Base-by-base conservation (phyloP, 1,140 invertebrate genomes). In the Hypothenemus hampei region DNA sequence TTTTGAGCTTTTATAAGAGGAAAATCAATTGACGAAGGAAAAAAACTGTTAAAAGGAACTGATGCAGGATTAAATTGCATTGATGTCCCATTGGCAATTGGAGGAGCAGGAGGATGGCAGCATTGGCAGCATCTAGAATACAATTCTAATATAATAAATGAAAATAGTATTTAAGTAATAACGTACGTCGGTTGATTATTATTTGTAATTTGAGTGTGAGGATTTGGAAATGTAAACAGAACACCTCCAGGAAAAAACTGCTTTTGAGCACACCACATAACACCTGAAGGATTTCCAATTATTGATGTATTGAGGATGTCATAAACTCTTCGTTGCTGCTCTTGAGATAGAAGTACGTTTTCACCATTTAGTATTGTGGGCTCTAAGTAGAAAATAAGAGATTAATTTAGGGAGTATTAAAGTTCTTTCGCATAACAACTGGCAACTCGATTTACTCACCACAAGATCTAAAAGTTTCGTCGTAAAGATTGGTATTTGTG, bases 291-390 rank as follows among this genome's bases (percentile, higher is more conserved):
- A 3, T 33, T 33, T 26, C 54, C 60, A 4, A 39, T 33, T 29
- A 65, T 52, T 3, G 62, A 55, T 5, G 62, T 65, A n/a, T 61
- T 62, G 3, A 63, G 29, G 15, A 39, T 60, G 37, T 63, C 58
- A 23, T 29, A 57, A 11, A 64, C 35, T 50, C 57, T 60, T 37
- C 60, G 35, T 44, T 62, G 60, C 55, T 64, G 55, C 53, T 62
- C 60, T 59, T 65, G 62, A 13, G 62, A 59, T 15, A 65, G 20
- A 31, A 65, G 50, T 6, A 65, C 54, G 23, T 58, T 60, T 41
- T 64, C 60, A 1, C 62, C 62, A 23, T 46, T 58, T 19, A 62
- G 21, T 15, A n/a, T 60, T 7, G 49, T 48, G 7, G 60, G 58
- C 62, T 60, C 20, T 20, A 59, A 52, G 10, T 6, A 31, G 3